phyloP scores from a whole-genome alignment of 1,140 invertebrate genomes.

The Drosophila lacertosa region DNA sequence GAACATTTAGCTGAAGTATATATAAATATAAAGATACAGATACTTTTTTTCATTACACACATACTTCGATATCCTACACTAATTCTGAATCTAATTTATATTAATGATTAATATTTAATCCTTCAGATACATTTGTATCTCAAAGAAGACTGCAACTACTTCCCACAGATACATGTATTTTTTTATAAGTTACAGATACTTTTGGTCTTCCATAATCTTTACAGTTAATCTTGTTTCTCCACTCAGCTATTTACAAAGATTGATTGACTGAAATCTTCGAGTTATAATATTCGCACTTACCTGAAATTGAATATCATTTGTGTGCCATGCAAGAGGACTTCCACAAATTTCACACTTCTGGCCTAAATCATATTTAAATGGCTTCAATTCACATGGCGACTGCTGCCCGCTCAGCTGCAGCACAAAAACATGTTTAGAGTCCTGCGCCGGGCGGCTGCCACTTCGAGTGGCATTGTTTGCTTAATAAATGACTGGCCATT shows the following conservation, averaged over 20 bases:
- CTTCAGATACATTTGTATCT: no score
- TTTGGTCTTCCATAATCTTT: no score
- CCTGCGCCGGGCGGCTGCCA: not conserved
- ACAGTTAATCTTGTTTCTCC: no score
- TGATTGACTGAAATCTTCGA: conserved; percentile 1
- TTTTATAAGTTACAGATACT: no score
- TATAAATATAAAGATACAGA: no score
- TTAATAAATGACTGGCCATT: conserved; percentile 73
- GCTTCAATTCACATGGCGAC: conserved; percentile 10
- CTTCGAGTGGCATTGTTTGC: conserved; percentile 68
- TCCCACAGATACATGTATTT: no score
- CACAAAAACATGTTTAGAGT: conserved; percentile 53
- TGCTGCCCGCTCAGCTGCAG: conserved; percentile 58
- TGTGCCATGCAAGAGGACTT: not conserved
- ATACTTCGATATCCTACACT: no score
- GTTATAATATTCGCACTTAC: conserved; percentile 5
- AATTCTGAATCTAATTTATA: no score
- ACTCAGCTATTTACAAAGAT: not conserved
- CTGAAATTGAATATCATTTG: conserved; percentile 14
- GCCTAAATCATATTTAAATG: conserved; percentile 59
- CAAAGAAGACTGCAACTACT: no score
- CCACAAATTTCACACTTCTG: conserved; percentile 55
- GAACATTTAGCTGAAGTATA: no score
- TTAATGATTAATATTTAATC: no score
- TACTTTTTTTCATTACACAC: no score